Conservation (phyloP, 1,140 invertebrate genomes). For the Hormaphis cornu region DNA sequence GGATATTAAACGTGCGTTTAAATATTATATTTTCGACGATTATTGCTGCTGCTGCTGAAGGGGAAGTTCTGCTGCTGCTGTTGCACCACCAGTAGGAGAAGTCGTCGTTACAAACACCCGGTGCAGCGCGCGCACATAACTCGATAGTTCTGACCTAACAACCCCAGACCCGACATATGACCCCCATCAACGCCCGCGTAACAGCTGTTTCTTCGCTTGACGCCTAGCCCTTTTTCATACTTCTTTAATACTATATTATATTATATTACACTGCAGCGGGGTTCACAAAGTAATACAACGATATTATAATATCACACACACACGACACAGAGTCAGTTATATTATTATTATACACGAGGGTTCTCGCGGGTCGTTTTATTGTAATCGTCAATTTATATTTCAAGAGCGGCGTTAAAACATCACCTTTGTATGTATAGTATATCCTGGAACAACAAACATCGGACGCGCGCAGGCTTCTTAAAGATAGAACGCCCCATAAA, state of each 20-base stretch:
- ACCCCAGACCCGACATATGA: conserved; percentile 25
- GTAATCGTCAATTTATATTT: no score
- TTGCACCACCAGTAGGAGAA: conserved; percentile 27
- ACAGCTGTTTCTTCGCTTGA: conserved; percentile 24
- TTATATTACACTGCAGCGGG: no score
- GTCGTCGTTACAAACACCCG: conserved; percentile 26
- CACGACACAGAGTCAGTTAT: no score
- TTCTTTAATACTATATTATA: not conserved
- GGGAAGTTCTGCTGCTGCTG: no score
- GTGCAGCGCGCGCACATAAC: conserved; percentile 22
- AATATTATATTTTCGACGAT: conserved; percentile 18
- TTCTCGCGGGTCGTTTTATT: no score
- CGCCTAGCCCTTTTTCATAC: conserved; percentile 1
- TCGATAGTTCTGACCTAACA: conserved; percentile 27
- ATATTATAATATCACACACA: no score
- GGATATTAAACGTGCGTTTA: conserved; percentile 14
- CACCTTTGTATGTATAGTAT: no score
- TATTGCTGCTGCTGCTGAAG: not conserved
- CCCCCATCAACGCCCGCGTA: not conserved
- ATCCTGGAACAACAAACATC: no score
- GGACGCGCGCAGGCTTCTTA: no score
- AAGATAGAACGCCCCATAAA: not conserved
- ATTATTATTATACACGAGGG: no score
- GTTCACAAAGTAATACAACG: not conserved
- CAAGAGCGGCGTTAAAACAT: no score